Base-by-base conservation (phyloP, 35 echinoderm and acorn worm species). In the Acanthaster planci region DNA sequence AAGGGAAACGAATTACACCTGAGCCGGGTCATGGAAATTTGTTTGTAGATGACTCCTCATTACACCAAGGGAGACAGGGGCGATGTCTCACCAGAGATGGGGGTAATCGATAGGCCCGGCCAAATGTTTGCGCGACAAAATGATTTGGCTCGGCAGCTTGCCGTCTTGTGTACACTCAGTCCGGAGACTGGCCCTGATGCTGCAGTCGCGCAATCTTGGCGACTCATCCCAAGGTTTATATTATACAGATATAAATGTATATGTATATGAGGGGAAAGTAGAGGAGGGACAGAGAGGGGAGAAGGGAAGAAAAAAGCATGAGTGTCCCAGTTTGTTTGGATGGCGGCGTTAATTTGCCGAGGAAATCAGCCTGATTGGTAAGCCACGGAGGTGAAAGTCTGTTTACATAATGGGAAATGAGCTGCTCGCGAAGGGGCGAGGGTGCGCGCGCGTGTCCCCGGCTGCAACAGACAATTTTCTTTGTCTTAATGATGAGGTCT, bases 41-140 rank as follows among this genome's bases (percentile, higher is more conserved):
- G 64, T 72, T 72, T 72, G 64, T 72, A 72, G 64, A 72, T 72
- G 64, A 72, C 64, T 72, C 64, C 64, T 72, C 64, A 72, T 72
- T 72, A 72, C 64, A 72, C 64, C 14, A 29, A 72, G 21, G 64
- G 64, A 72, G 64, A 72, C 64, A 72, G 26, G 23, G 42, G 64
- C 64, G 64, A 72, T 72, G 64, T 72, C 64, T 72, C 64, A 72
- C 64, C 64, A 72, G 64, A 72, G 64, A 72, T 72, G 34, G 64
- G 34, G 64, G 64, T 72, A 72, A 72, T 72, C 64, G 64, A 72
- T 72, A 72, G 64, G 64, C 64, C 64, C 34, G 64, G 23, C 64
- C 64, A 72, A 72, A 72, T 72, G 64, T 72, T 72, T 72, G 64
- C 64, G 64, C 64, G 64, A 72, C 64, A 72, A 72, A 72, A 72